Evolutionary conservation across 2,797 vertebrate genomes (phyloP), one percentile per base, ranked within the genome.

Genomic region (Megalops cyprinoides): DNA sequence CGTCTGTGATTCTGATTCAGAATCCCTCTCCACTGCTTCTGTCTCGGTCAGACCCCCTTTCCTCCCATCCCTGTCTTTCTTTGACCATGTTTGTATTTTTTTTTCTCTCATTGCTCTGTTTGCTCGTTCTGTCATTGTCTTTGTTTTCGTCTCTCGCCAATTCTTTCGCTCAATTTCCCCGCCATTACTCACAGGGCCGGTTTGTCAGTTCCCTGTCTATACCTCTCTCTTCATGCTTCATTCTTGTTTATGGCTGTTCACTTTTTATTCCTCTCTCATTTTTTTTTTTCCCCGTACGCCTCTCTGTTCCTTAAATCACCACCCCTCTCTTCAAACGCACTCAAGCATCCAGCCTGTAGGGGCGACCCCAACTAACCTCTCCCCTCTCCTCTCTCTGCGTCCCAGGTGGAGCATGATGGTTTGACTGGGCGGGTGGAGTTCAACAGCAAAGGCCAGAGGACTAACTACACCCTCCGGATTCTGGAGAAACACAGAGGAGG

Each of bases 371-470:
- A 9, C 10, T n/a, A 10, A 5, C 1, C 23, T 42, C 15, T 58
- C 46, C 31, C 18, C n/a, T n/a, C n/a, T 28, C 14, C 10, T 53
- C 51, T 48, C 3, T 76, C 25, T 48, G 44, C 31, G 12, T 20
- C 83, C 87, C 91, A 97, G 96, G 96, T 97, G 92, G 73, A 74
- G 46, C 49, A 74, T 51, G 42, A 74, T 51, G 73, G 73, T 23
- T 49, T 74, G 73, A 74, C 73, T 0, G 96, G 96, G 79, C 93
- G 94, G 31, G 96, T 97, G 1, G 96, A 97, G 87, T 97, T 97
- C 89, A 97, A 97, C 94, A 97, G 96, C 90, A 97, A 96, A 92
- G 96, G 96, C 55, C 96, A 97, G 89, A 94, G 96, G 84, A 97
- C 96, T 83, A 97, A 97, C 88, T 97, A 97, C 86, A 96, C 95